Percentiles rank a stretch among this genome's conserved stretches.
Evolutionary conservation across 2,888 invertebrate species (phyloP).

Genomic region (Parasteatoda lunata): DNA sequence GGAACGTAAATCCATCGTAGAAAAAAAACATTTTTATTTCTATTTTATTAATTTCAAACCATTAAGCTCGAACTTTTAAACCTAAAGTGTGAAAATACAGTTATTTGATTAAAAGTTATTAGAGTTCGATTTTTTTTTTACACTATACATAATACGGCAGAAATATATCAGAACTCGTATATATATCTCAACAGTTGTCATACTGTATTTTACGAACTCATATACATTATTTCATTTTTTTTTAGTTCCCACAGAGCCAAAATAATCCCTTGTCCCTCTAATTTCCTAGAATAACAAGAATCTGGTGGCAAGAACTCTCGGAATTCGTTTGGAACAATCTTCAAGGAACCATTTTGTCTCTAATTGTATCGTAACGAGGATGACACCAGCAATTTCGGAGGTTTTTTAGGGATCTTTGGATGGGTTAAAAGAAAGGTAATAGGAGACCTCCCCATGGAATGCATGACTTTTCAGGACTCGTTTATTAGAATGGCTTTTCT

Average conservation of each 20-base stretch:
- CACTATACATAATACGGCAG: too few relatives aligned
- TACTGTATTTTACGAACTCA: too few relatives aligned
- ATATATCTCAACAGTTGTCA: too few relatives aligned
- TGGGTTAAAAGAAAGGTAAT: neutral
- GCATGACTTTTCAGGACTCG: slow-evolving; percentile 3
- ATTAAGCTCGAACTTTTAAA: too few relatives aligned
- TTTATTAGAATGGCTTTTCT: slow-evolving; percentile 9
- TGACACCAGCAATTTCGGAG: slow-evolving; percentile 35
- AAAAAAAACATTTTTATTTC: too few relatives aligned
- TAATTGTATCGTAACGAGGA: slow-evolving; percentile 48
- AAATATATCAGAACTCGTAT: too few relatives aligned
- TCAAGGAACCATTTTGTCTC: slow-evolving; percentile 8
- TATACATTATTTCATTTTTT: neutral
- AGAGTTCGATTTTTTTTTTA: too few relatives aligned
- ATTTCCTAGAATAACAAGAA: slow-evolving; percentile 41
- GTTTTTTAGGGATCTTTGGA: slow-evolving; percentile 1
- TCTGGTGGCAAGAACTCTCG: slow-evolving; percentile 14
- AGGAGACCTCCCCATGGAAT: slow-evolving; percentile 14
- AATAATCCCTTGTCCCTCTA: neutral
- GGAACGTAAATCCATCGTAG: too few relatives aligned
- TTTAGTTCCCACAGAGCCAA: neutral
- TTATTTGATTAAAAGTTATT: too few relatives aligned
- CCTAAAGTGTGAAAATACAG: too few relatives aligned
- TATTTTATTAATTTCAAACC: too few relatives aligned
- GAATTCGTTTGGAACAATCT: slow-evolving; percentile 27